phyloP scores from a whole-genome alignment of 2,797 vertebrate species.

The Enteromius trimaculatus region DNA sequence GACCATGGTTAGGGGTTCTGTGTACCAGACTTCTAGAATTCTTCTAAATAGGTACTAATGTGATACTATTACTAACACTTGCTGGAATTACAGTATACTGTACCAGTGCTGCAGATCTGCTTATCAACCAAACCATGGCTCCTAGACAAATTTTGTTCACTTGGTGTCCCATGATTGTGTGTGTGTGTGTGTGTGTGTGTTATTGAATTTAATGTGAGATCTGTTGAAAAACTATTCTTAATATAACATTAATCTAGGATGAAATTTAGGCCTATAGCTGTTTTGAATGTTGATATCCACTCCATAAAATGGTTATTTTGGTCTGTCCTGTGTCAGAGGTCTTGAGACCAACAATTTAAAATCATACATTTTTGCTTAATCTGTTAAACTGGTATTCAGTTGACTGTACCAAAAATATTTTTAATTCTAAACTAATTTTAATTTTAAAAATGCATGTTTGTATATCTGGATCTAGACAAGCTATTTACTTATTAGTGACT shows the following conservation, averaged over 20 bases:
- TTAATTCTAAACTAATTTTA: not conserved
- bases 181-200: no score
- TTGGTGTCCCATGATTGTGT: not conserved
- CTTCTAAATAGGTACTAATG: not conserved
- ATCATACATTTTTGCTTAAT: not conserved
- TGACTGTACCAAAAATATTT: not conserved
- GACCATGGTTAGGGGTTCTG: not conserved
- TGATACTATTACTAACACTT: slow-evolving; percentile 3
- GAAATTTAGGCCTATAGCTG: not conserved
- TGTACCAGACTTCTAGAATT: not conserved
- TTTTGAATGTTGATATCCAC: not conserved
- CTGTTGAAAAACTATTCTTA: not conserved
- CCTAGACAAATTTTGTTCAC: not conserved
- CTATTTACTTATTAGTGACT: not conserved
- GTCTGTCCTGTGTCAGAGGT: not conserved
- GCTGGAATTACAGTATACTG: not conserved
- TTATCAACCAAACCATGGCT: not conserved
- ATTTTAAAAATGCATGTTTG: not conserved
- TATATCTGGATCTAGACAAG: not conserved
- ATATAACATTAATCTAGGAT: not conserved
- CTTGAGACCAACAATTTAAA: not conserved
- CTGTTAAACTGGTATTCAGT: no score
- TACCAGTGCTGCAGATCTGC: not conserved
- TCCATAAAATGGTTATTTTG: not conserved
- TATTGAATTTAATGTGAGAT: not conserved